Conservation (phyloP, 2,797 vertebrate genomes). For the Myotis pilosus region DNA sequence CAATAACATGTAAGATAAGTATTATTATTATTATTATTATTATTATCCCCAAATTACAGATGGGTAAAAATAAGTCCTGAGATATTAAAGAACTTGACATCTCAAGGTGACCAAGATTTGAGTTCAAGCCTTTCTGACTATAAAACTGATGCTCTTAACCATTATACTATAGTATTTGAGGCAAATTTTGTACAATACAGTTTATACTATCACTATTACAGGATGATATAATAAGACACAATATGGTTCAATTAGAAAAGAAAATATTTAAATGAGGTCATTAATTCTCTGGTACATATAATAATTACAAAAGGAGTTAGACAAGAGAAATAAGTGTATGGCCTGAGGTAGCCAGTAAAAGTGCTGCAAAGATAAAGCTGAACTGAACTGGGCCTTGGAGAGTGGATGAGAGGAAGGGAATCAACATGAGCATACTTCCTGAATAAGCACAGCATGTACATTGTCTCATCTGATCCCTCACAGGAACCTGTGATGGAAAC, state of each 20-base stretch:
- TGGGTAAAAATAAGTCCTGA: slow-evolving; percentile 3
- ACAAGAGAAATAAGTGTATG: background rate
- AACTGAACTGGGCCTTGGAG: background rate
- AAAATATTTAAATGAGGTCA: slow-evolving; percentile 26
- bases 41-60: background rate
- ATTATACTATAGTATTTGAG: background rate
- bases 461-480: slow-evolving; percentile 13
- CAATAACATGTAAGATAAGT: background rate
- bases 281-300: background rate
- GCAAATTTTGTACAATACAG: slow-evolving; percentile 1
- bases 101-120: background rate
- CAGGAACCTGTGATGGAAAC: background rate
- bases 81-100: slow-evolving; percentile 6
- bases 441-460: background rate
- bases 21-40: background rate
- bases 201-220: background rate
- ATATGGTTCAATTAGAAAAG: background rate
- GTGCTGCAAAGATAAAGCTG: background rate
- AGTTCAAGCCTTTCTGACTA: background rate
- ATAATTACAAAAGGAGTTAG: background rate
- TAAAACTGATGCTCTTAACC: background rate
- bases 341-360: background rate
- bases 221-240: background rate
- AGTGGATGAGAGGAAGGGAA: background rate
- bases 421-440: background rate